Base-by-base conservation (phyloP, 2,797 vertebrate species). In the Allobates femoralis region DNA sequence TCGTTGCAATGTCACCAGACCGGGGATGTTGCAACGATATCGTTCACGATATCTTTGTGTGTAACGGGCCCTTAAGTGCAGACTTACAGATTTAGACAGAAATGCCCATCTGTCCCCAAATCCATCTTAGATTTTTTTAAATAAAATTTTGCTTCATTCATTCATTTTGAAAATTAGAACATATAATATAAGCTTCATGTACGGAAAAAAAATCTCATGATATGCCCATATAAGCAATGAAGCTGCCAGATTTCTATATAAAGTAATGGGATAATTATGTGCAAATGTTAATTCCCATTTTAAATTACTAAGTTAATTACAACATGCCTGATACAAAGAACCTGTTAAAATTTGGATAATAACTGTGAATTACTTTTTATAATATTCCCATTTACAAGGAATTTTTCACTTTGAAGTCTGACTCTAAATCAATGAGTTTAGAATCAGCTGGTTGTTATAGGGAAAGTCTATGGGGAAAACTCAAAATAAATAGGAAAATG, bases 231-330 rank as follows among this genome's bases (percentile, higher is more conserved):
- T 7, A 69, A 7, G 30, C 34, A 71, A 71, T 71, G 34, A n/a
- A 71, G 23, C 67, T 5, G 11, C 34, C 23, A 71, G 14, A 11
- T 15, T 41, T 71, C 11, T 46, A 32, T 41, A 41, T 71, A n/a
- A 71, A 71, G 32, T 71, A 41, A 41, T 71, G n/a, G 67, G 67
- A 71, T 71, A 71, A 71, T 71, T 71, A 71, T 71, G 67, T 71
- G 67, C 37, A 71, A 71, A 69, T 41, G 34, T 46, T 71, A 71
- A 53, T 53, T 55, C 75, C 51, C 46, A 77, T 77, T 21, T 18
- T 77, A 53, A 53, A 77, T 77, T 32, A 77, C 51, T 56, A 21
- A 32, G 50, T 77, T 77, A 71, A 53, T 77, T 77, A 77, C 12
- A 77, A 55, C 75, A 77, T 30, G 51, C 16, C 46, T 10, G 51